Base-by-base conservation (phyloP, 53 echinoderm and acorn worm genomes). In the Paelopatides confundens region DNA sequence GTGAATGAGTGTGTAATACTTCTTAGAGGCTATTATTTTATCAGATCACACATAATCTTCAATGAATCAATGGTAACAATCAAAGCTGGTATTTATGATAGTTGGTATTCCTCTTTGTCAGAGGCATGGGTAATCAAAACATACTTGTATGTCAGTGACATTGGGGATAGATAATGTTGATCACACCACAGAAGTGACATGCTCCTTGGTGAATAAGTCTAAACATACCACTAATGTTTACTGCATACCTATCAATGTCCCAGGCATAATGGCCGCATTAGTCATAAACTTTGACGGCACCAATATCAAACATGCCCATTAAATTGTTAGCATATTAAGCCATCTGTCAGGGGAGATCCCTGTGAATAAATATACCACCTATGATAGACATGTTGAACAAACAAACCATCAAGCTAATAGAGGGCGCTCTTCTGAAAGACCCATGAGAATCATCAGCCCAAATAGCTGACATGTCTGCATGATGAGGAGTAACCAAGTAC, bases 251-350 rank as follows among this genome's bases (percentile, higher is more conserved):
- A 39, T 74, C 74, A 40, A 33, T 46, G 74, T 40, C 28, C 46
- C 29, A n/a, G 28, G 38, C 74, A 40, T 74, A 74, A 74, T 74
- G 74, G 46, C 46, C 24, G 46, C 47, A 74, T 74, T 74, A 74
- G 74, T 74, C 74, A 74, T 39, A 74, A 40, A 58, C 39, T 35
- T 40, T 74, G 74, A 74, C 40, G 27, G 47, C 47, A 40, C 35
- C 36, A 21, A 58, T 21, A n/a, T n/a, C 58, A 43, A 58, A 58
- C 58, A 58, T 58, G 40, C 21, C 74, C 40, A 74, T 74, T 74
- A 74, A 74, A 74, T 74, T 74, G 74, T 74, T 74, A 46, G 74
- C 74, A 40, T 74, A 74, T 46, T 39, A 74, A 74, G 6, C 74
- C 74, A 74, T 74, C 74, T 74, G 74, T 74, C 74, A 74, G 17